Conservation (phyloP, 2,888 invertebrate species). For the Cheilosia scutellata region DNA sequence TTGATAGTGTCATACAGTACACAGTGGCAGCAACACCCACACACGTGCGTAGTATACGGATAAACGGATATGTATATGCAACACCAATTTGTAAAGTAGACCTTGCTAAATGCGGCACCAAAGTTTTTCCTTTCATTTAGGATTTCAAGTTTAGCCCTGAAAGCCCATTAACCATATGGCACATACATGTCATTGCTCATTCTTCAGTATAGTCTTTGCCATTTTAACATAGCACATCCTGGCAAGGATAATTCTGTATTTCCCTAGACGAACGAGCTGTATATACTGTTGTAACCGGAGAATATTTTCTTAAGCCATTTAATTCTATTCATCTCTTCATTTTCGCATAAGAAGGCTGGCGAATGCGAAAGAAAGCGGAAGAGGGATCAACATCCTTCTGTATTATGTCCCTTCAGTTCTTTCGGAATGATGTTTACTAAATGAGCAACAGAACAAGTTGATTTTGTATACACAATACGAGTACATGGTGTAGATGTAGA, state of each 20-base stretch:
- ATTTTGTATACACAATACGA: background rate
- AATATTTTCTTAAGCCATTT: constrained; percentile 57
- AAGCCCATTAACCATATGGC: constrained; percentile 53
- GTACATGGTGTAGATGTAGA: constrained; percentile 5
- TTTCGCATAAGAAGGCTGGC: constrained; percentile 20
- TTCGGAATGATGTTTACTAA: constrained; percentile 52
- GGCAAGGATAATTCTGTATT: constrained; percentile 37
- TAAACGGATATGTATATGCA: background rate
- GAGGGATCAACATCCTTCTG: constrained; percentile 9
- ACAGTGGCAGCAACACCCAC: constrained; percentile 7
- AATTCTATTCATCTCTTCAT: constrained; percentile 66
- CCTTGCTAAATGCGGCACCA: constrained; percentile 3
- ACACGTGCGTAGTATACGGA: background rate
- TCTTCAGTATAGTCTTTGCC: constrained; percentile 21
- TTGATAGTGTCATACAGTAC: constrained; percentile 35
- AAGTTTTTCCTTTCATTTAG: constrained; percentile 27
- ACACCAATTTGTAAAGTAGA: background rate
- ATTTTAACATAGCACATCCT: constrained; percentile 50
- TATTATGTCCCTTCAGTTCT: constrained; percentile 1
- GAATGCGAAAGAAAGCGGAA: constrained; percentile 15
- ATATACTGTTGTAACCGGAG: background rate
- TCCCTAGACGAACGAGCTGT: background rate
- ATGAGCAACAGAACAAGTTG: constrained; percentile 49
- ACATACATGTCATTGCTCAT: constrained; percentile 42
- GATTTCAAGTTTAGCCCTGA: constrained; percentile 32